These are phyloP conservation scores for Pollachius pollachius DNA, from an alignment of 2,113 vertebrate species.

Conservation along the genomic window DNA sequence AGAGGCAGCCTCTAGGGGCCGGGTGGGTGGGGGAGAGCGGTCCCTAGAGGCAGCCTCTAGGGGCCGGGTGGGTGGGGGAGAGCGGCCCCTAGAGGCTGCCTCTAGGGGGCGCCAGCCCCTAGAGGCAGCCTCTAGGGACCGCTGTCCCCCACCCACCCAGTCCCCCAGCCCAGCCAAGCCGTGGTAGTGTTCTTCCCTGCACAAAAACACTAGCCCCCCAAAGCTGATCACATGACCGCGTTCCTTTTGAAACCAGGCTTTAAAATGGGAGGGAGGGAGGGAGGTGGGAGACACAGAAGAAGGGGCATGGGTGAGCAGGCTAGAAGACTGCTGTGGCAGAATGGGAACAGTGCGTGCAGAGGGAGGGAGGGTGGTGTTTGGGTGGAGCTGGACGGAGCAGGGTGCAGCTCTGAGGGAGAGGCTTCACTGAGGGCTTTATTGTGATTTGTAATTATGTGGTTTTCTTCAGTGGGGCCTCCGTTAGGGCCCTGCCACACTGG, in stretches of 20 bases:
- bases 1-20: no score
- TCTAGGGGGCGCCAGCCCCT: no score
- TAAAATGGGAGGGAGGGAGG: not conserved
- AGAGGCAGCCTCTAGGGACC: no score
- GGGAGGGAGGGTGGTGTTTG: slow-evolving; percentile 15
- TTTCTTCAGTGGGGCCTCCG: slow-evolving; percentile 70
- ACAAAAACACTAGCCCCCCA: not conserved
- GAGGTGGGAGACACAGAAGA: not conserved
- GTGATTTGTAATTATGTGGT: slow-evolving; percentile 77
- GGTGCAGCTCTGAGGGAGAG: slow-evolving; percentile 59
- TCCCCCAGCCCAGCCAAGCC: no score
- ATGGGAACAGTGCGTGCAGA: not conserved
- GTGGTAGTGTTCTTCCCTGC: no score
- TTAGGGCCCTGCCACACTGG: slow-evolving; percentile 65
- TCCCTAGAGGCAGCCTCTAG: no score
- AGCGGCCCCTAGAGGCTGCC: no score
- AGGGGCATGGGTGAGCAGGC: not conserved
- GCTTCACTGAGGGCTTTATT: slow-evolving; percentile 71
- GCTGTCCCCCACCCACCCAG: no score
- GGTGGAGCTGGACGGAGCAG: slow-evolving; percentile 27
- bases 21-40: no score
- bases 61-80: no score
- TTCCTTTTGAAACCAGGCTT: no score
- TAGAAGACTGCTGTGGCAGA: slow-evolving; percentile 6
- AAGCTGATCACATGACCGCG: no score